These are phyloP conservation scores for Aramus guarauna DNA, from an alignment of 2,113 vertebrate genomes.

Conservation along the genomic window DNA sequence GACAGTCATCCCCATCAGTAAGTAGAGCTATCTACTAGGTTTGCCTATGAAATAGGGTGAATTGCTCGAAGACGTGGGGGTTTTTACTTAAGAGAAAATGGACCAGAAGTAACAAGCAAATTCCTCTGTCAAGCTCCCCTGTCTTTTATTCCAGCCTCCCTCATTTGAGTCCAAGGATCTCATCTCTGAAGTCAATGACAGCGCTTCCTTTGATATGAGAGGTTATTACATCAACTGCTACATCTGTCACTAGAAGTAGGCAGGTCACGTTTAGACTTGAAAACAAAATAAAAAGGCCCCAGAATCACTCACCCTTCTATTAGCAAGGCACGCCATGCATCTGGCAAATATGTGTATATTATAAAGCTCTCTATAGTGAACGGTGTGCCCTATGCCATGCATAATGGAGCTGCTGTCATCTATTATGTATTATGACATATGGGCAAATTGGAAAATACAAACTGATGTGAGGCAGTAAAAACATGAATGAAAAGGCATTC, in stretches of 20 bases:
- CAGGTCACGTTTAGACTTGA: constrained; percentile 25
- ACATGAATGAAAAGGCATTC: neutral
- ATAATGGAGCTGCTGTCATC: constrained; percentile 1
- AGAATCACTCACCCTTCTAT: neutral
- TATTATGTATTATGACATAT: neutral
- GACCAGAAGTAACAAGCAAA: neutral
- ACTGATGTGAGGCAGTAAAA: neutral
- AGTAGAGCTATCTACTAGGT: neutral
- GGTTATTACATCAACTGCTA: constrained; percentile 24
- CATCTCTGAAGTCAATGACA: constrained; percentile 38
- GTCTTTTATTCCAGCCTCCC: constrained; percentile 22
- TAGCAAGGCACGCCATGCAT: neutral
- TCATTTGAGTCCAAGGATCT: constrained; percentile 10
- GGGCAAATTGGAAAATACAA: constrained; percentile 16
- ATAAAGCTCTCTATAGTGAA: neutral
- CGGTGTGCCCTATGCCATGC: neutral
- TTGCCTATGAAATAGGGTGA: neutral
- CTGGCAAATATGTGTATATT: neutral
- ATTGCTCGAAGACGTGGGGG: neutral
- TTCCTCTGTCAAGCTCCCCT: neutral
- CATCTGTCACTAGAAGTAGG: neutral
- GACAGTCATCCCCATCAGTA: neutral
- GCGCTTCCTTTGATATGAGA: constrained; percentile 8
- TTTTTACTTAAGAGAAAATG: neutral
- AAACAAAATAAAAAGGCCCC: neutral